Base-by-base conservation (phyloP, 2,113 vertebrate genomes). In the Corydoras sp. region DNA sequence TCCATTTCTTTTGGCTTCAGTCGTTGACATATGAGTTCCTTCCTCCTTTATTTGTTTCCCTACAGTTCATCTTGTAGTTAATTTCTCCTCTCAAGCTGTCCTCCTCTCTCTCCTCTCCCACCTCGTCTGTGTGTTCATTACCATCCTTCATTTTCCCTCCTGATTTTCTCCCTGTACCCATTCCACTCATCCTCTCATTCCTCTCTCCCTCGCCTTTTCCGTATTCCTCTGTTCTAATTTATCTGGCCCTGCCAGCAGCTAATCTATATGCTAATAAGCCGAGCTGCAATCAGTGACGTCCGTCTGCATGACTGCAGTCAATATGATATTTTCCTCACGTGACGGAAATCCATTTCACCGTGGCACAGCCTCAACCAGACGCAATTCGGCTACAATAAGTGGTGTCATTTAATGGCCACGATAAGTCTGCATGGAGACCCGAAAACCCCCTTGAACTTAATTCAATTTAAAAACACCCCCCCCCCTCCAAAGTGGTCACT, bases 181-280 rank as follows among this genome's bases (percentile, higher is more conserved):
- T 31, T 74, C 67, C 72, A 30, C 66, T 75, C 61, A 18, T 30
- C 49, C n/a, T 60, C 56, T 59, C n/a, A 24, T 61, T 10, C 60
- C 78, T 77, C 74, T 81, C 73, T 56, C 58, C 65, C 75, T 62
- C 68, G 55, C 35, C 48, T 49, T 69, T 68, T 74, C 68, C 31
- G 30, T 62, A 48, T 62, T 43, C 49, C 43, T 71, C 72, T 72
- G 73, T 71, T 60, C 0, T 72, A 81, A 83, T 81, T 75, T 76
- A 78, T 62, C 59, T 78, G 72, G 69, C 76, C 80, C 83, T 81
- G 67, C 81, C 72, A 83, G 87, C 85, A 89, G 89, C 90, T 92
- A 91, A 93, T 94, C 91, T 93, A 92, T 93, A 94, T 93, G 92
- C 90, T 92, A 94, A 95, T 92, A 88, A 87, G 86, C 69, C 86